Evolutionary conservation across 2,797 vertebrate genomes (phyloP).

Genomic region (Bryconaethiops microstoma): DNA sequence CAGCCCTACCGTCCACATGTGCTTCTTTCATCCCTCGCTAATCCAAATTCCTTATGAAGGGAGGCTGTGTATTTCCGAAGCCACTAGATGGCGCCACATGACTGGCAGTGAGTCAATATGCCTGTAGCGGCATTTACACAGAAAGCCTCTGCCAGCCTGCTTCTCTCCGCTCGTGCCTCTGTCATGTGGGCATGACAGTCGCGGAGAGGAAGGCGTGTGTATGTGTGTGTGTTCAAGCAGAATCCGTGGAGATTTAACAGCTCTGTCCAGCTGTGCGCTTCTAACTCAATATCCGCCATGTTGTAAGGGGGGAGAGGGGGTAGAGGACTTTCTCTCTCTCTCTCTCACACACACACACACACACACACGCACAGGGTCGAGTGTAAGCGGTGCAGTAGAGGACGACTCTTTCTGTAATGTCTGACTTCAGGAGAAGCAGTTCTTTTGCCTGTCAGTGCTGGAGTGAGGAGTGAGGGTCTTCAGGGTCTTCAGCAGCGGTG

Average conservation of each 20-base stretch:
- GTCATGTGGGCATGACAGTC: not conserved
- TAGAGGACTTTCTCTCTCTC: not conserved
- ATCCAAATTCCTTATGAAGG: too few relatives aligned
- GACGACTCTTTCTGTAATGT: not conserved
- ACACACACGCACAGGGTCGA: not conserved
- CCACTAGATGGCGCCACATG: not conserved
- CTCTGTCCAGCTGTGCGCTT: not conserved
- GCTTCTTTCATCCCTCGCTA: too few relatives aligned
- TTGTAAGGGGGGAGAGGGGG: slow-evolving; percentile 9
- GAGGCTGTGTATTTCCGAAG: too few relatives aligned
- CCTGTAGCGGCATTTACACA: not conserved
- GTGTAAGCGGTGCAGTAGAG: not conserved
- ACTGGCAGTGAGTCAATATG: not conserved
- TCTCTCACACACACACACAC: not conserved
- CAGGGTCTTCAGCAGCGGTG: too few relatives aligned
- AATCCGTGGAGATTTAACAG: slow-evolving; percentile 1
- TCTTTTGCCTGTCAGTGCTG: not conserved
- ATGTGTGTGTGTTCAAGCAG: not conserved
- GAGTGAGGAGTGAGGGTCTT: too few relatives aligned
- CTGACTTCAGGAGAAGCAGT: not conserved
- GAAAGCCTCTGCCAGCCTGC: not conserved
- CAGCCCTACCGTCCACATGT: too few relatives aligned
- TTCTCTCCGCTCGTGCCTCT: not conserved
- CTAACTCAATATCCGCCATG: slow-evolving; percentile 18
- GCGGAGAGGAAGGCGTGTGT: too few relatives aligned